Conservation (phyloP, 1,140 invertebrate species). For the Parasteatoda tepidariorum region DNA sequence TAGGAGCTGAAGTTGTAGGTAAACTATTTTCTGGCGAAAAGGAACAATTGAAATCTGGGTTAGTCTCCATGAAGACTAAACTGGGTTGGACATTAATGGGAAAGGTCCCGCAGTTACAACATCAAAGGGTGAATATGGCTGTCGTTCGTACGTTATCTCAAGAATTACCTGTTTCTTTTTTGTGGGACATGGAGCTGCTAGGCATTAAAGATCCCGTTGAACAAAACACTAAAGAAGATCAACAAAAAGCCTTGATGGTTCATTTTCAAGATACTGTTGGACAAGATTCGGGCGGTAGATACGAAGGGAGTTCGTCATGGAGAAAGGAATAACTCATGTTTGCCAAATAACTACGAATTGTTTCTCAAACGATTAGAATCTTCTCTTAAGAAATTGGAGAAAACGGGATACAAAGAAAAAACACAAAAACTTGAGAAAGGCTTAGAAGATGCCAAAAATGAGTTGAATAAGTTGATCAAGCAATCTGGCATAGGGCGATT, state of each 20-base stretch:
- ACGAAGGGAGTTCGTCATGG: slow-evolving; percentile 5
- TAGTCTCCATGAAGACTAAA: neutral
- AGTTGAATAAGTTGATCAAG: too few species aligned
- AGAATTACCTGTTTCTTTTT: slow-evolving; percentile 1
- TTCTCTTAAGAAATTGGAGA: slow-evolving; percentile 6
- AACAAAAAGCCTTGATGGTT: slow-evolving; percentile 1
- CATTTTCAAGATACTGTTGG: slow-evolving; percentile 15
- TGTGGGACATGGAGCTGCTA: slow-evolving; percentile 6
- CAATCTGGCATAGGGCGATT: too few species aligned
- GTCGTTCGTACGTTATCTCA: slow-evolving; percentile 11
- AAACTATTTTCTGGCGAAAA: neutral
- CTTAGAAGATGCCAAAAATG: too few species aligned
- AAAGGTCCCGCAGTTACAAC: neutral
- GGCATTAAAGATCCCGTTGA: slow-evolving; percentile 8
- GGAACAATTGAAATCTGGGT: neutral
- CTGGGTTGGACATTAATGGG: neutral
- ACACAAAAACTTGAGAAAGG: too few species aligned
- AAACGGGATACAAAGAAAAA: slow-evolving; percentile 9
- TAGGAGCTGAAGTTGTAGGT: neutral
- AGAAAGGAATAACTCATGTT: neutral
- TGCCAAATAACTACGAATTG: neutral
- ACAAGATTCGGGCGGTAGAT: neutral
- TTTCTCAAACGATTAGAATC: neutral
- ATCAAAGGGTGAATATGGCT: neutral
- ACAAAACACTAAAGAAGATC: slow-evolving; percentile 5